phyloP scores from a whole-genome alignment of 2,797 vertebrate genomes.

The Nannoperca obscura region DNA sequence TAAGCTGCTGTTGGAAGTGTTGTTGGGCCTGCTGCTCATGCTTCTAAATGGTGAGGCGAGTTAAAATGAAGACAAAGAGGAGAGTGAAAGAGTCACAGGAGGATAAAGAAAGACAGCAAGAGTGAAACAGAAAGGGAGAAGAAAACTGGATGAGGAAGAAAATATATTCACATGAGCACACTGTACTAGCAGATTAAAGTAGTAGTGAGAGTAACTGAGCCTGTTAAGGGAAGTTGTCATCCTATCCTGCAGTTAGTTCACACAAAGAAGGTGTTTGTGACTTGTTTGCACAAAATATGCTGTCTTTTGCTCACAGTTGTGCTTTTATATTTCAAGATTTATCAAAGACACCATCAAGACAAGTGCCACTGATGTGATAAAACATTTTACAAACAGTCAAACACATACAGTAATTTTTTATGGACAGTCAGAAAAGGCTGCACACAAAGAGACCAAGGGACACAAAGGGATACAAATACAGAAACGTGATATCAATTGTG shows the following conservation, averaged over 20 bases:
- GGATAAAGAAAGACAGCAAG: neutral
- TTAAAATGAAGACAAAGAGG: constrained; percentile 4
- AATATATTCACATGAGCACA: neutral
- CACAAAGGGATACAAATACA: constrained; percentile 30
- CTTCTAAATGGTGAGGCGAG: constrained; percentile 79
- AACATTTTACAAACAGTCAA: constrained; percentile 20
- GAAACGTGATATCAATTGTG: constrained; percentile 13
- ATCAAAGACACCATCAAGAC: neutral
- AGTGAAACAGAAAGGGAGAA: neutral
- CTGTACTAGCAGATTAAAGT: neutral
- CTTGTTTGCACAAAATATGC: constrained; percentile 10
- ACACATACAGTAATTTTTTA: constrained; percentile 12
- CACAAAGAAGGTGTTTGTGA: neutral
- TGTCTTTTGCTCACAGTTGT: constrained; percentile 2
- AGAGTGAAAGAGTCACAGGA: constrained; percentile 2
- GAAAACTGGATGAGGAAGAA: neutral
- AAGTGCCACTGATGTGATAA: constrained; percentile 13
- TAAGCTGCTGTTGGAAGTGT: constrained; percentile 92
- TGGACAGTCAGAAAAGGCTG: constrained; percentile 29
- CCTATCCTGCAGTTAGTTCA: neutral
- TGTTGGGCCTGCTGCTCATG: constrained; percentile 94
- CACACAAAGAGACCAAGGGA: constrained; percentile 31
- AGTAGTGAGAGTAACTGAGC: too few species aligned
- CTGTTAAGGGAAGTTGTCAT: neutral
- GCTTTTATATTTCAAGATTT: neutral